Evolutionary conservation across 2,113 vertebrate genomes (phyloP).

Genomic region (Anseranas semipalmata): DNA sequence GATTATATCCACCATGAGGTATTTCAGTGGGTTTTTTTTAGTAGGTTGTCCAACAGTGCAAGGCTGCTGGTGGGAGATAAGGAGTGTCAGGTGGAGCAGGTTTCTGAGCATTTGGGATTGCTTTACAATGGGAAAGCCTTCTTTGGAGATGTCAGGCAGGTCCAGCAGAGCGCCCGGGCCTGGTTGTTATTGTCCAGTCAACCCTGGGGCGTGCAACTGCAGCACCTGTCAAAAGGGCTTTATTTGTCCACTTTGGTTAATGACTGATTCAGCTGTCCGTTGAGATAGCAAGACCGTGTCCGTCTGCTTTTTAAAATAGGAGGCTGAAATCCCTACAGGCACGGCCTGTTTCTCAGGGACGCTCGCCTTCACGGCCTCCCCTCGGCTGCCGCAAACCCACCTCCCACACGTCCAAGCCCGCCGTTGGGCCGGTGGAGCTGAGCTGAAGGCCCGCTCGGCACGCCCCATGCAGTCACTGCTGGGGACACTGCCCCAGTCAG

Average conservation of each 20-base stretch:
- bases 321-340: not conserved
- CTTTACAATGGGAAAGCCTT: not conserved
- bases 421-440: not conserved
- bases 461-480: not conserved
- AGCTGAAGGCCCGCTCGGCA: not conserved
- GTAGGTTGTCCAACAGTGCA: not conserved
- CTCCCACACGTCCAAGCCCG: not conserved
- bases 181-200: not conserved
- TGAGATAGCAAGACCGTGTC: not conserved
- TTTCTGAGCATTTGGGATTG: not conserved
- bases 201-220: not conserved
- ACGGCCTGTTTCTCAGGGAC: not conserved
- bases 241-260: not conserved
- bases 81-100: not conserved
- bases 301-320: not conserved
- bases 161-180: not conserved
- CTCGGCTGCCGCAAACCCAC: not conserved
- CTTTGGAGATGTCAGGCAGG: not conserved
- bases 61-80: not conserved
- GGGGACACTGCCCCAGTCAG: not conserved
- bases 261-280: not conserved
- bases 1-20: not conserved
- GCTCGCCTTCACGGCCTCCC: not conserved
- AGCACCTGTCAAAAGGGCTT: not conserved
- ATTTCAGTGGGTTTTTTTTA: not conserved